These are phyloP conservation scores for Syrrhaptes paradoxus DNA, from an alignment of 2,113 vertebrate genomes.

Conservation along the genomic window DNA sequence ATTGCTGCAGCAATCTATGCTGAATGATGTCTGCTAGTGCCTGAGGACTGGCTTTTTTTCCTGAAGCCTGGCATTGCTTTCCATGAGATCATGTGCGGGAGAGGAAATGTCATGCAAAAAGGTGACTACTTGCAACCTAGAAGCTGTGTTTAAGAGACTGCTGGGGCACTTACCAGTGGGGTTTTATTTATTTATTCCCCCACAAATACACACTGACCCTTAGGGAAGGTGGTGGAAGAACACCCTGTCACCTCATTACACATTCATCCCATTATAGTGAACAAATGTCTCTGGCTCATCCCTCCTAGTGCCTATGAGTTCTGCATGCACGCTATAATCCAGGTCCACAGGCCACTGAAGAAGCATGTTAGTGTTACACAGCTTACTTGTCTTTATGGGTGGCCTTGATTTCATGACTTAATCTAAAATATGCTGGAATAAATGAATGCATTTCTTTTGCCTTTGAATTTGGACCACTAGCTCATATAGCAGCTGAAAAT, in stretches of 20 bases:
- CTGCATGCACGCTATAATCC: fast-evolving
- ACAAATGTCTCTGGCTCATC: not conserved
- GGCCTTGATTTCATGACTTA: not conserved
- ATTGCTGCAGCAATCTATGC: not conserved
- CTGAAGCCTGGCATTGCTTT: not conserved
- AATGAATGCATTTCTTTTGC: not conserved
- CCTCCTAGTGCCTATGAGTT: not conserved
- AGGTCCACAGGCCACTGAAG: not conserved
- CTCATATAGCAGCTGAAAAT: not conserved
- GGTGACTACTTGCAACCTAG: not conserved
- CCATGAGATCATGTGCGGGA: too few relatives aligned
- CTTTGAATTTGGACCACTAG: not conserved
- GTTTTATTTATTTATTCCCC: not conserved
- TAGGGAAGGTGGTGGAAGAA: not conserved
- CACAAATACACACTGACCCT: not conserved
- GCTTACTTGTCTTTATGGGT: not conserved
- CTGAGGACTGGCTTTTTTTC: not conserved
- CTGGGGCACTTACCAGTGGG: not conserved
- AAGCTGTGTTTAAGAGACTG: not conserved
- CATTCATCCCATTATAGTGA: not conserved
- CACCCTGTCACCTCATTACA: not conserved
- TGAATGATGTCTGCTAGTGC: not conserved
- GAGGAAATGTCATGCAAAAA: not conserved
- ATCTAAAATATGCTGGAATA: not conserved
- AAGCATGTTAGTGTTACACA: not conserved